Evolutionary conservation across 2,797 vertebrate species (phyloP).

Genomic region (Sandelia bainsii): DNA sequence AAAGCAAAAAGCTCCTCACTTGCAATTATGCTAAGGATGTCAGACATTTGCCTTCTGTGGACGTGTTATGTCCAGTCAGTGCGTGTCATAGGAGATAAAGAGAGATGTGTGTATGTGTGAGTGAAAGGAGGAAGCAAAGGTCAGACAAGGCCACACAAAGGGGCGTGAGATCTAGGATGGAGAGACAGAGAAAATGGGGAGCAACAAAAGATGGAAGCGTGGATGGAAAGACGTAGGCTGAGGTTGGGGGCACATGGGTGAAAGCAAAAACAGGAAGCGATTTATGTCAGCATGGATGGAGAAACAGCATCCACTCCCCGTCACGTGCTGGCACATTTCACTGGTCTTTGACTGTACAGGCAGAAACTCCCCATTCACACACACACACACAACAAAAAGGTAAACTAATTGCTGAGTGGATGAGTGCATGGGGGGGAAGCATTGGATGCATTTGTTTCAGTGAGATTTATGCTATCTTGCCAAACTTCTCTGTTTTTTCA

Average conservation of each 20-base stretch:
- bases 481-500: conserved; percentile 31
- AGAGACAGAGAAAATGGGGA: conserved; percentile 56
- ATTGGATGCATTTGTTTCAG: conserved; percentile 28
- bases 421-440: conserved; percentile 8
- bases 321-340: conserved; percentile 56
- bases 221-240: conserved; percentile 60
- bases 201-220: conserved; percentile 66
- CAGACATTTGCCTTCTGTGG: conserved; percentile 46
- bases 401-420: conserved; percentile 19
- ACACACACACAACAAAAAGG: conserved; percentile 17
- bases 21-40: conserved; percentile 46
- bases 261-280: conserved; percentile 67
- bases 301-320: conserved; percentile 42
- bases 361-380: conserved; percentile 15
- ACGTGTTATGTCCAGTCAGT: conserved; percentile 39
- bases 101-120: conserved; percentile 34
- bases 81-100: conserved; percentile 24
- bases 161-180: conserved; percentile 61
- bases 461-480: conserved; percentile 26
- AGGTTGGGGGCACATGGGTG: conserved; percentile 10
- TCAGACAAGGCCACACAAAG: conserved; percentile 68
- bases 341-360: conserved; percentile 27
- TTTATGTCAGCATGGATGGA: conserved; percentile 52
- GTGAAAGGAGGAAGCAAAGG: conserved; percentile 59
- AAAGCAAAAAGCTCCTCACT: conserved; percentile 36